These are phyloP conservation scores for Platorchestia sp. DNA, from an alignment of 1,140 invertebrate species.

Conservation along the genomic window DNA sequence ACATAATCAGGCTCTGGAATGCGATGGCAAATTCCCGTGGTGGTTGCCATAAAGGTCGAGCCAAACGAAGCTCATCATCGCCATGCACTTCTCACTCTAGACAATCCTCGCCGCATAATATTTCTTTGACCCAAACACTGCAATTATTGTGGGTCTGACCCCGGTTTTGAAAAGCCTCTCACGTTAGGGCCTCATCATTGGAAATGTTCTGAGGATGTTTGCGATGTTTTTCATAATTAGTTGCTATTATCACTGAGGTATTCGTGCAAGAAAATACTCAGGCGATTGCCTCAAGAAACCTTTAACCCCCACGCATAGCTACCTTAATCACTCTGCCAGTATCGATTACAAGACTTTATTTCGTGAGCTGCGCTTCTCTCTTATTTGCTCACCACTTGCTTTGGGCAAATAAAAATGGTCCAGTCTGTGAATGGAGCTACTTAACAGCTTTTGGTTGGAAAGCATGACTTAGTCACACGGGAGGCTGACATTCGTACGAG, in stretches of 20 bases:
- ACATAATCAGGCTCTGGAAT: constrained; percentile 45
- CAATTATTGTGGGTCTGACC: neutral
- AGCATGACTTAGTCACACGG: neutral
- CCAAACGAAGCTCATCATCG: constrained; percentile 48
- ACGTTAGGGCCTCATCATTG: constrained; percentile 40
- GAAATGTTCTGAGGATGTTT: constrained; percentile 38
- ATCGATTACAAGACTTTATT: neutral
- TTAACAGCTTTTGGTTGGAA: neutral
- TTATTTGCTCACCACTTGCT: neutral
- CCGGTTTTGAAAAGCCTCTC: constrained; percentile 28
- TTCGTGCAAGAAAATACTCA: constrained; percentile 46
- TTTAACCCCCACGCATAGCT: constrained; percentile 36
- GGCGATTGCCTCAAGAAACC: neutral
- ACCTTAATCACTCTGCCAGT: constrained; percentile 26
- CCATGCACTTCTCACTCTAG: constrained; percentile 14
- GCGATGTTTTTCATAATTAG: constrained; percentile 45
- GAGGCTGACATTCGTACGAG: neutral
- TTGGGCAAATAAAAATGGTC: neutral
- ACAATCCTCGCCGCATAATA: constrained; percentile 31
- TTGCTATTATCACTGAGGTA: constrained; percentile 46
- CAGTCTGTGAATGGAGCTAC: neutral
- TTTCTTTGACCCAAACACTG: neutral
- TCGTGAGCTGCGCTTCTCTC: neutral
- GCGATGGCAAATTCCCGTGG: constrained; percentile 19
- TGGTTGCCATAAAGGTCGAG: constrained; percentile 15